phyloP scores from a whole-genome alignment of 2,888 invertebrate genomes.

The Drosophila atripex region DNA sequence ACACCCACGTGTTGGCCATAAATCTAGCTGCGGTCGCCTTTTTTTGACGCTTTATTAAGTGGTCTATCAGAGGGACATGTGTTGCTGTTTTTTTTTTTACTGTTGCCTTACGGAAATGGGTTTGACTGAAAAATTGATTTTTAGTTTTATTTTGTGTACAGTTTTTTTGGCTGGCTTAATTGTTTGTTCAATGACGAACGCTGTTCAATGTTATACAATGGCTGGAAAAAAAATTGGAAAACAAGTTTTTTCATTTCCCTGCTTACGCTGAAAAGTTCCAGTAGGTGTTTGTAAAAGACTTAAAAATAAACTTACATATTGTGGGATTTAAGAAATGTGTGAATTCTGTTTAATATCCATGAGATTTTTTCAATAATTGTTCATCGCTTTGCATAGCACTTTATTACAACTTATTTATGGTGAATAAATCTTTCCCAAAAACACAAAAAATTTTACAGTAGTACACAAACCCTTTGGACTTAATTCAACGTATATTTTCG shows the following conservation, averaged over 20 bases:
- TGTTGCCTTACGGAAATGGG: neutral
- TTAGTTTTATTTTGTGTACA: neutral
- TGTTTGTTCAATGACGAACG: conserved; percentile 22
- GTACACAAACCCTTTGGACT: neutral
- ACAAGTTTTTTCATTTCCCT: conserved; percentile 7
- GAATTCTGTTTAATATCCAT: neutral
- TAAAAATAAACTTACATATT: conserved; percentile 26
- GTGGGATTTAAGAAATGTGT: neutral
- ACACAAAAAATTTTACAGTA: neutral
- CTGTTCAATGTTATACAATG: conserved; percentile 1
- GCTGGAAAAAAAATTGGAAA: neutral
- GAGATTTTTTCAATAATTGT: neutral
- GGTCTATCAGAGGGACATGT: conserved; percentile 45
- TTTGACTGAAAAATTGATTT: conserved; percentile 12
- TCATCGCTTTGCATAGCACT: neutral
- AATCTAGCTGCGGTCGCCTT: conserved; percentile 52
- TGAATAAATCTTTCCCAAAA: neutral
- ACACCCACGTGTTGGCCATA: conserved; percentile 53
- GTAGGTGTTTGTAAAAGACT: conserved; percentile 10
- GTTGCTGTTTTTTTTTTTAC: conserved; percentile 8
- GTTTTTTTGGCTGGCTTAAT: conserved; percentile 23
- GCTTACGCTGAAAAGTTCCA: neutral
- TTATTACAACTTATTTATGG: neutral
- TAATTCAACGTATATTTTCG: conserved; percentile 1
- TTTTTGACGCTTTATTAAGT: conserved; percentile 53